These are phyloP conservation scores for Brotula barbata DNA, from an alignment of 2,797 vertebrate species.

Conservation along the genomic window DNA sequence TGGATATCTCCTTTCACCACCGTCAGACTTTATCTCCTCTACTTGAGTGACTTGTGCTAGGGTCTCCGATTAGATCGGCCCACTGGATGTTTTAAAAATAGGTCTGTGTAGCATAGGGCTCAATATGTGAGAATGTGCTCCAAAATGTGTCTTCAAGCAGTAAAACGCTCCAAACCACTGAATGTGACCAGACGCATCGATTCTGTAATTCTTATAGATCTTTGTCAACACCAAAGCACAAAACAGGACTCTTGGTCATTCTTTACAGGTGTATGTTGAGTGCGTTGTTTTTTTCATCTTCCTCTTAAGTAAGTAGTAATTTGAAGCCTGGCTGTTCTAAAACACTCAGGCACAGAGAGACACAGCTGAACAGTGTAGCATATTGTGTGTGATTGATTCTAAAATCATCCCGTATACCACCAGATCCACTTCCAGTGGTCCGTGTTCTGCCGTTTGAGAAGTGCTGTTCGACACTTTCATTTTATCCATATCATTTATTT, in stretches of 20 bases:
- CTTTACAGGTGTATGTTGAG: slow-evolving; percentile 51
- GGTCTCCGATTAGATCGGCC: background rate
- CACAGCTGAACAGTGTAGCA: no score
- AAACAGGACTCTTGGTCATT: slow-evolving; percentile 27
- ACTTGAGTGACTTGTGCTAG: slow-evolving; percentile 15
- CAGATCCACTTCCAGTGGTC: no score
- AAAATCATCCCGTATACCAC: no score
- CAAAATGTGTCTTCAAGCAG: slow-evolving; percentile 3
- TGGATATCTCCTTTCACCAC: slow-evolving; percentile 29
- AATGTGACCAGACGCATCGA: slow-evolving; percentile 32
- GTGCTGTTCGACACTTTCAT: no score
- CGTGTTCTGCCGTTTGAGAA: no score
- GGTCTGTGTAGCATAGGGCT: slow-evolving; percentile 9
- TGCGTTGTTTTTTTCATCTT: no score
- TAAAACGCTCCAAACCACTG: slow-evolving; percentile 7
- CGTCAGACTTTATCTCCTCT: slow-evolving; percentile 37
- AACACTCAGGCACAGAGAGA: no score
- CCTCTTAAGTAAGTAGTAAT: no score
- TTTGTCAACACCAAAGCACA: slow-evolving; percentile 63
- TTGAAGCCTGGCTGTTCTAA: slow-evolving; percentile 29
- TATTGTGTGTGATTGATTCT: no score
- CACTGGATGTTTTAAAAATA: slow-evolving; percentile 6
- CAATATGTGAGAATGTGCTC: slow-evolving; percentile 2
- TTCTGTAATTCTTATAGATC: slow-evolving; percentile 12
- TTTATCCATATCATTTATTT: no score